These are phyloP conservation scores for Elaphurus davidianus DNA, from an alignment of 2,113 vertebrate species.

Conservation along the genomic window DNA sequence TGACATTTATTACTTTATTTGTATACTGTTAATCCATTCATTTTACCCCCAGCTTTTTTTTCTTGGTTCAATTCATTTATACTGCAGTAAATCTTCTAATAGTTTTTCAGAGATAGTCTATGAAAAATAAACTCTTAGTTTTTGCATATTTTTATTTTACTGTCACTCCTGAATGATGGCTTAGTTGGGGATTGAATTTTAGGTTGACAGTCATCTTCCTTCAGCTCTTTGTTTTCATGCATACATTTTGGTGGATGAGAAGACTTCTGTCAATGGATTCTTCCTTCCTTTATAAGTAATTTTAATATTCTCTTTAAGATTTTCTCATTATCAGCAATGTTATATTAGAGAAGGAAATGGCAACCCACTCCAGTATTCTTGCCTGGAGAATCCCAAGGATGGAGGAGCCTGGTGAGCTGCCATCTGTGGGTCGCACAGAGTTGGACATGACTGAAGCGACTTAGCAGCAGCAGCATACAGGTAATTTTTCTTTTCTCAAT, in stretches of 20 bases:
- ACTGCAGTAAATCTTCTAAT: not conserved
- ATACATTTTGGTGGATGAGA: not conserved
- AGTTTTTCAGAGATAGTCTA: not conserved
- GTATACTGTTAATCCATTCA: not conserved
- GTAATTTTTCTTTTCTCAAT: not conserved
- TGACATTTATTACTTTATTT: not conserved
- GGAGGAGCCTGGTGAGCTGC: not conserved
- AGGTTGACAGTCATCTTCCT: constrained; percentile 9
- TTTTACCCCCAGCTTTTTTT: not conserved
- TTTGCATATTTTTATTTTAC: not conserved
- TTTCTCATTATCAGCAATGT: not conserved
- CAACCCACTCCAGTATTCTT: not conserved
- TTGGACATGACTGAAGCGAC: fast-evolving
- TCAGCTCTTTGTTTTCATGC: not conserved
- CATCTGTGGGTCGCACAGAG: not conserved
- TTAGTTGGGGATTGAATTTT: not conserved
- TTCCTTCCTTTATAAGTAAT: not conserved
- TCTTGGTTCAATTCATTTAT: not conserved
- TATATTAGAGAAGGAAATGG: not conserved
- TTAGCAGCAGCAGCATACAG: not conserved
- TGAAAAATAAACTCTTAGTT: not conserved
- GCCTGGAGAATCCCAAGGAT: not conserved
- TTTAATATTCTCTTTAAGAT: not conserved
- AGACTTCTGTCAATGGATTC: not conserved
- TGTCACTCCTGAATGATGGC: not conserved